Conservation (phyloP, 1,140 invertebrate species). For the Sesamia nonagrioides region DNA sequence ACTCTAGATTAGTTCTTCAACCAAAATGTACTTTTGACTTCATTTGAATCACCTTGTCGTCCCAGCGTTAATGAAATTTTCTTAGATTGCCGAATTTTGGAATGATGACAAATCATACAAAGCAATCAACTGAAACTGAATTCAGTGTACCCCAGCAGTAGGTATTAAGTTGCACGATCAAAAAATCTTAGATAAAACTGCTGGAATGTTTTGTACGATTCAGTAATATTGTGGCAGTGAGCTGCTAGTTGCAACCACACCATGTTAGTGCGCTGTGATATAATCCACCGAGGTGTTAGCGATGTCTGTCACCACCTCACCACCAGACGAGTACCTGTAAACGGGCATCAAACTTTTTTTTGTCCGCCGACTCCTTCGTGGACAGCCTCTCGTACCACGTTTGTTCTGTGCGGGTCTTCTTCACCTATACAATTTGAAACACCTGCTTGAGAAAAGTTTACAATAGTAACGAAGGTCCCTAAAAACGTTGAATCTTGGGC, state of each 20-base stretch:
- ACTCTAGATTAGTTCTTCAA: background rate
- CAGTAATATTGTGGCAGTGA: background rate
- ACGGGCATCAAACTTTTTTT: constrained; percentile 69
- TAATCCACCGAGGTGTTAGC: constrained; percentile 55
- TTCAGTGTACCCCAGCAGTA: constrained; percentile 1
- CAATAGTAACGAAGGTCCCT: background rate
- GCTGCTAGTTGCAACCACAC: background rate
- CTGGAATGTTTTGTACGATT: background rate
- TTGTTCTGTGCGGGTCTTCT: constrained; percentile 70
- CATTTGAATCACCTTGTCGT: background rate
- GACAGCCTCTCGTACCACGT: constrained; percentile 83
- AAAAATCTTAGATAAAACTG: background rate
- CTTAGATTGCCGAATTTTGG: background rate
- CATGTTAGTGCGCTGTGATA: constrained; percentile 49
- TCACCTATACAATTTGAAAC: constrained; percentile 64
- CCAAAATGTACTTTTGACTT: background rate
- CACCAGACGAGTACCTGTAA: constrained; percentile 69
- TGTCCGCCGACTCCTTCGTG: constrained; percentile 65
- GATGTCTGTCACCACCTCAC: constrained; percentile 17
- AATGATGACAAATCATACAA: background rate
- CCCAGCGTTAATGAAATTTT: background rate
- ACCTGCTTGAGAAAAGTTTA: constrained; percentile 7
- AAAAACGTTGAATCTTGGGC: background rate
- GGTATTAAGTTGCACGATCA: background rate
- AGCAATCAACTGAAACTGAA: background rate